Evolutionary conservation across 2,888 invertebrate species (phyloP), one percentile per base, ranked within the genome.

Genomic region (Ochropleura plecta): DNA sequence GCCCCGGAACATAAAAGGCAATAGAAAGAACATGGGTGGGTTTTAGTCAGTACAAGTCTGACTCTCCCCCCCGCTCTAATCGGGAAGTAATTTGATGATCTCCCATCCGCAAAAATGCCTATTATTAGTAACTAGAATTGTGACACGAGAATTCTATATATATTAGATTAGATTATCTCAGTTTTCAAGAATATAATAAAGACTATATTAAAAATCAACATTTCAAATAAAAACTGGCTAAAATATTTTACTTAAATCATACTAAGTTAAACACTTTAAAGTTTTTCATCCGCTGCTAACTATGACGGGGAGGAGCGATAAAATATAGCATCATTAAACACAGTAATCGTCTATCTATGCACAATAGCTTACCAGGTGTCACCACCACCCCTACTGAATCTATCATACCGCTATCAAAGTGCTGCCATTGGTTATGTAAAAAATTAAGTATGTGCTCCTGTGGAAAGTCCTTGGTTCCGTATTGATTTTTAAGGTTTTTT

Each of bases 291-390:
- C 86, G 79, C 65, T 70, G 76, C 75, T 74, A 76, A 82, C 79
- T 75, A 78, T 68, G 79, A 79, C 59, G 82, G 74, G 81, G 74
- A 80, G 84, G 6, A 78, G 86, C 70, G 86, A 83, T 88, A 90
- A 91, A 91, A 91, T 91, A 92, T 92, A 88, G 86, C 90, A 86
- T 88, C 89, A 90, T 91, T 90, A 90, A 88, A 82, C 83, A 82
- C 84, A 87, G 87, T 83, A 80, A 66, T 78, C 78, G 72, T 75
- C 83, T 84, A 85, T 84, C 84, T 85, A 88, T 88, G 87, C 83
- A 85, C 88, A 81, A 83, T 84, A 82, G 79, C 76, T 71, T 81
- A 77, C 83, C 89, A 84, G 86, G 87, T 88, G 88, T 89, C 90
- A 88, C 79, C 76, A 59, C 69, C 91, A 90, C 88, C 89, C 87